Evolutionary conservation across 2,113 vertebrate genomes (phyloP), one percentile per base, ranked within the genome.

Genomic region (Triplophysa tibetana): DNA sequence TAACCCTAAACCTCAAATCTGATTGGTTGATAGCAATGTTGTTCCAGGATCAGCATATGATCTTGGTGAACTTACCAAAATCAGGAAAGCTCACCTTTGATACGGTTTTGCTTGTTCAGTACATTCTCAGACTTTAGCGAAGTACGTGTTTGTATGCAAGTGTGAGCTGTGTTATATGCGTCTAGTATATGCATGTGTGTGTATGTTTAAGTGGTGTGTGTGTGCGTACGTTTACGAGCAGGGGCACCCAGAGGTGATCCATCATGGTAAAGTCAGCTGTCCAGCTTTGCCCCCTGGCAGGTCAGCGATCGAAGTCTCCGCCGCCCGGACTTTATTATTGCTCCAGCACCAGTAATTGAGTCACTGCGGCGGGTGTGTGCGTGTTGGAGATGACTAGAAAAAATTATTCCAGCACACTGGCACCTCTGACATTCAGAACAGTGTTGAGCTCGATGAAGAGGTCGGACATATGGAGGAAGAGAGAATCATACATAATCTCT

Each of bases 241-340:
- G 19, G 4, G 72, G 73, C 74, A 79, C 65, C 70, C 91, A 88
- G 88, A 87, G 85, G 91, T 91, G 91, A 95, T 94, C 93, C 91
- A 94, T 96, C 94, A 94, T 83, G 82, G 89, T 89, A 83, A 81
- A 92, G 92, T 92, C 92, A 91, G 90, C 92, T 93, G 91, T 94
- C 93, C 93, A 84, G 88, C 87, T 75, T 77, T 19, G 86, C 68
- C 80, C 88, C 91, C 90, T 90, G 91, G 86, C 91, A 93, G 93
- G 93, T 95, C 92, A 93, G 81, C 90, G 84, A 93, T 94, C 91
- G 92, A 95, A 94, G 80, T 9, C 63, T 80, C 89, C 83, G 87
- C 91, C 90, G 89, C 91, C 89, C 91, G 89, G 91, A 92, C 92
- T 93, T 79, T 93, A 93, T 94, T 94, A 94, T 92, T 94, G 93